These are phyloP conservation scores for Prolemur simus DNA, from an alignment of 2,113 vertebrate species.

Conservation along the genomic window DNA sequence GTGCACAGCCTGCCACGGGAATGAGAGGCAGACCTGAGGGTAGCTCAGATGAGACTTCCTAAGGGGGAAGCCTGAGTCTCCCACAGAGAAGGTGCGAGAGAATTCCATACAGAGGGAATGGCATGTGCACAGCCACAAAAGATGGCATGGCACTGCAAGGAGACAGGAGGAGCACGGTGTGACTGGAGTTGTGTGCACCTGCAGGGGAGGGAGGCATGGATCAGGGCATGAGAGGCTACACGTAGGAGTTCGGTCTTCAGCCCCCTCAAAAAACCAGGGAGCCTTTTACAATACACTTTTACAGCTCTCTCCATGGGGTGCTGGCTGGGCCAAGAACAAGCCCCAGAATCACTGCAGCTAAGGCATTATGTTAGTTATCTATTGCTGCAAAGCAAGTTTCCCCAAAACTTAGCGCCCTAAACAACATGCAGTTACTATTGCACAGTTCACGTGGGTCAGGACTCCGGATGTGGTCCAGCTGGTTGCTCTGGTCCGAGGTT, in stretches of 20 bases:
- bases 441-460: neutral
- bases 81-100: neutral
- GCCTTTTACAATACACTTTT: neutral
- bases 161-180: accelerated
- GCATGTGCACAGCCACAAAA: accelerated
- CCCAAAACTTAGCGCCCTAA: neutral
- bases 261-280: neutral
- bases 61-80: neutral
- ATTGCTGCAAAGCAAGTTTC: accelerated
- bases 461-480: neutral
- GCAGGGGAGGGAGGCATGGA: accelerated
- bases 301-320: neutral
- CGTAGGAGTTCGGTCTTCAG: neutral
- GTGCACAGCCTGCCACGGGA: neutral
- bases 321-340: neutral
- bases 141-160: accelerated
- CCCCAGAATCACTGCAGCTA: accelerated
- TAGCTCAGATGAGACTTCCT: neutral
- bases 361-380: accelerated
- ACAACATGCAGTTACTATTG: neutral
- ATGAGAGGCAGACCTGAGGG: neutral
- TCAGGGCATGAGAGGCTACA: neutral
- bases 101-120: no score
- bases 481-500: neutral
- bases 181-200: neutral